Base-by-base conservation (phyloP, 2,888 invertebrate species). In the Nebria brevicollis region DNA sequence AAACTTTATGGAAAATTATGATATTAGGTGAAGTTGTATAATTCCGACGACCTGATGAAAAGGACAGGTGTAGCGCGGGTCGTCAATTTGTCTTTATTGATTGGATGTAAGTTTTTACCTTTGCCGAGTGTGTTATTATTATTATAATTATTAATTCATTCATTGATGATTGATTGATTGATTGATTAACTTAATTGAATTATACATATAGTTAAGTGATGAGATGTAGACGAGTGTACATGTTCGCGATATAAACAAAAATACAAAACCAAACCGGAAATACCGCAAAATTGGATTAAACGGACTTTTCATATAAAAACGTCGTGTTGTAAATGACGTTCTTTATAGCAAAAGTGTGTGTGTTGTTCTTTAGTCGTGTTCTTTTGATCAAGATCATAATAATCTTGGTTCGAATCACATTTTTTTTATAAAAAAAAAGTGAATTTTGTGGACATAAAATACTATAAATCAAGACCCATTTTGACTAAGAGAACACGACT, bases 21-120 rank as follows among this genome's bases (percentile, higher is more conserved):
- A 80, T 54, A 26, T 75, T 80, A 80, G 80, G 80, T 80, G 75
- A 80, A 80, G 80, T 80, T 75, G 79, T 79, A 70, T 54, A 70
- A 70, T 66, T 72, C 72, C 80, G 80, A 64, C 80, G 80, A 75
- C 79, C 74, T 79, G 74, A 73, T 73, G 78, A 43, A 68, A 64
- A 74, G 80, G 64, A 80, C 74, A 80, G 34, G 34, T 70, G 70
- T 26, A 66, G 25, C 13, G 66, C 7, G 68, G 80, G 80, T 72
- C 80, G 80, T 72, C 80, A 80, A 73, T 79, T 79, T 79, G 79
- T 79, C 79, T 79, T 73, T 79, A 79, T 79, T 73, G 79, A 80
- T 54, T 75, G 75, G 75, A 75, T 80, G 80, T 80, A 80, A 80
- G 80, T 80, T 80, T 80, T 80, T 80, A 80, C 80, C 80, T 80